These are phyloP conservation scores for Clitarchus hookeri DNA, from an alignment of 2,888 invertebrate genomes.

Conservation along the genomic window DNA sequence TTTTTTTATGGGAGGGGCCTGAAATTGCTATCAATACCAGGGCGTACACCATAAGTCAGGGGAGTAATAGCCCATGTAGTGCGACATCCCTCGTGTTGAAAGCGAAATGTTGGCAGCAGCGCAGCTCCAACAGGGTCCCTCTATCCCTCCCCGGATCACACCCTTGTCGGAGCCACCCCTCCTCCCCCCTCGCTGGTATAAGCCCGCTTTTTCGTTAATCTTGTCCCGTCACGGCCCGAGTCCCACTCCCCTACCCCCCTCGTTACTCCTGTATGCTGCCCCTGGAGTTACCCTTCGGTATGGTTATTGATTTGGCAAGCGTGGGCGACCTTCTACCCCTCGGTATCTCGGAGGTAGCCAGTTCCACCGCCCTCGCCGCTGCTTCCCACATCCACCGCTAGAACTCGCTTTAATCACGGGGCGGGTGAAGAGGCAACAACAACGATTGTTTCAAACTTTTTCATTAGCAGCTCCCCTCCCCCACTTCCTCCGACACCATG, in stretches of 20 bases:
- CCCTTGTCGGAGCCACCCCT: background rate
- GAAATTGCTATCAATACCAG: constrained; percentile 2
- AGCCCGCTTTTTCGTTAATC: constrained; percentile 18
- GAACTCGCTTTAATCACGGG: background rate
- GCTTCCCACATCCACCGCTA: background rate
- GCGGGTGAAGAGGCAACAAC: background rate
- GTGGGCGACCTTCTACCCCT: constrained; percentile 55
- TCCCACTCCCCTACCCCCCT: constrained; percentile 54
- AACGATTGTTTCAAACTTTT: constrained; percentile 11
- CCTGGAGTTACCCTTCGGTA: constrained; percentile 32
- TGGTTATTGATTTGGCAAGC: constrained; percentile 25
- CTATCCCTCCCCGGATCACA: background rate
- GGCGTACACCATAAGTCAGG: constrained; percentile 1
- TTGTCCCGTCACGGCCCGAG: constrained; percentile 39
- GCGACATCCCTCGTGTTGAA: background rate
- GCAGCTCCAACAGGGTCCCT: background rate
- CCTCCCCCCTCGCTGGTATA: background rate
- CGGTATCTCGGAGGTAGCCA: constrained; percentile 24
- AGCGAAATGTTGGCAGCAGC: constrained; percentile 20
- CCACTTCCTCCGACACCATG: background rate
- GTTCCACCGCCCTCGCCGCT: background rate
- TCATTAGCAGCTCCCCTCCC: background rate
- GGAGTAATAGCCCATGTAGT: constrained; percentile 14
- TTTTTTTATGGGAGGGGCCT: background rate
- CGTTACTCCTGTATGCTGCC: constrained; percentile 22